Base-by-base conservation (phyloP, 2,113 vertebrate species). In the Octodon degus region DNA sequence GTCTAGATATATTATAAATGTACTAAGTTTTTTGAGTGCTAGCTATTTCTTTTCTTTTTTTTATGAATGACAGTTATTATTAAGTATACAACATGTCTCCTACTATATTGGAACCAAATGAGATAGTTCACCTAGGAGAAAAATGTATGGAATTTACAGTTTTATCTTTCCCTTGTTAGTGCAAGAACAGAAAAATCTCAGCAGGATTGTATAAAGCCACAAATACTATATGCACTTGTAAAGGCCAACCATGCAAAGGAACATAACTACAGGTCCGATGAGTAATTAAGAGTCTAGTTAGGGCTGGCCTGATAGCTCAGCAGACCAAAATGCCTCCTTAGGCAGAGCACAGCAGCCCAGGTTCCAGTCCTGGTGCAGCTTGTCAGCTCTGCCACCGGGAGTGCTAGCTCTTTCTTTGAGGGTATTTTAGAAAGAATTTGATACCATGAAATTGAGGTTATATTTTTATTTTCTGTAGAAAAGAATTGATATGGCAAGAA, bases 381-480 rank as follows among this genome's bases (percentile, higher is more conserved):
- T 55, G 55, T 55, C 43, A 6, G 43, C 43, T 43, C 43, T 43
- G 43, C 43, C 43, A 43, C 43, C 5, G 43, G 43, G 63, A 85
- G 32, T 43, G 86, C 50, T 83, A 80, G 37, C 27, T 86, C 8
- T 90, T 95, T 92, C 74, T 95, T 86, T 84, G 2, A 0, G 9
- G 3, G 6, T 82, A 68, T 91, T 96, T 91, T 84, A 43, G 55
- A 76, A 96, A 68, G 7, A 86, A 67, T 94, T 90, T 82, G 30
- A 83, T 93, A 93, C 37, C 32, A 37, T 87, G 10, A 55, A 50
- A 81, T 72, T 72, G 30, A 86, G 4, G 32, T 10, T 89, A 30
- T 94, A 32, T 12, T 65, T 0, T 83, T 50, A 53, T 47, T 87
- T 4, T 87, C 89, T 91, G 19, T 7, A 40, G 24, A 77, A 89